Conservation (phyloP, 2,888 invertebrate genomes). For the Pachymerium ferrugineum region DNA sequence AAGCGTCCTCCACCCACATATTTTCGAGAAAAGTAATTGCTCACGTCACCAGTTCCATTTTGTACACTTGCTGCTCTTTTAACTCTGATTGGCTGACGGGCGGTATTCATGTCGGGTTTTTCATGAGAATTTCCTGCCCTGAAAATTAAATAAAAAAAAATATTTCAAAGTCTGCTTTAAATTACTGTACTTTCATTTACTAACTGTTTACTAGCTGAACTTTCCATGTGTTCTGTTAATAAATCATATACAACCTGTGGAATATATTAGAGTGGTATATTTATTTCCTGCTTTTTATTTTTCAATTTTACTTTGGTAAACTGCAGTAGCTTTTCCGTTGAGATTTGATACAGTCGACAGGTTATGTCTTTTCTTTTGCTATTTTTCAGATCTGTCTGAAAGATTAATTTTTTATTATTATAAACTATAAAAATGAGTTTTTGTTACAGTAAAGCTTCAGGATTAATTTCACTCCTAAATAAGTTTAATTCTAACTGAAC, state of each 20-base stretch:
- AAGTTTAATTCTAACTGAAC: too few species aligned
- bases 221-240: background rate
- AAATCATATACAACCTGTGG: background rate
- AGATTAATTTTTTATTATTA: background rate
- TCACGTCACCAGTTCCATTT: background rate
- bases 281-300: too few species aligned
- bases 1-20: background rate
- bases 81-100: background rate
- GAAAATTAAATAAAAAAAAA: too few species aligned
- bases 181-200: too few species aligned
- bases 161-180: too few species aligned
- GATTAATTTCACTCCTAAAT: too few species aligned
- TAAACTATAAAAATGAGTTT: background rate
- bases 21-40: conserved; percentile 2
- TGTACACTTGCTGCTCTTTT: background rate
- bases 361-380: background rate
- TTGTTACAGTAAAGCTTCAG: too few species aligned
- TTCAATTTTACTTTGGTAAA: background rate
- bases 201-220: too few species aligned
- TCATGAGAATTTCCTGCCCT: too few species aligned
- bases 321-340: background rate
- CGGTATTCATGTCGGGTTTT: background rate
- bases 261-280: too few species aligned
- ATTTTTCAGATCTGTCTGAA: background rate
- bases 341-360: background rate